phyloP scores from a whole-genome alignment of 2,113 vertebrate species.

The Raja brachyura region DNA sequence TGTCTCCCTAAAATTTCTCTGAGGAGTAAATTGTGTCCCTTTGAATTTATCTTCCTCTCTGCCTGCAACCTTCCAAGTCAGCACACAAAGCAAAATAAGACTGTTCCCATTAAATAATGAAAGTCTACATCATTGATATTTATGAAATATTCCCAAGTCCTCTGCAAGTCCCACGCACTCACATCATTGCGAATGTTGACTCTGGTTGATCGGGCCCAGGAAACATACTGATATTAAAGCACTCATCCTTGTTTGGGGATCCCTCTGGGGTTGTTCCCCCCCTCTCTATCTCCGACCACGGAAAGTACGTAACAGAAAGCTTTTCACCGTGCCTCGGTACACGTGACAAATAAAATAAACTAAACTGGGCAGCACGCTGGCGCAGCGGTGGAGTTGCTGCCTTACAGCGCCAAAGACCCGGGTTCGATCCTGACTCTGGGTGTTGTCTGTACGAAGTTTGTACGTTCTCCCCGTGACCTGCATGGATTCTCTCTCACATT shows the following conservation, averaged over 20 bases:
- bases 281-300: background rate
- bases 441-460: no score
- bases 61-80: background rate
- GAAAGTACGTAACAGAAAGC: no score
- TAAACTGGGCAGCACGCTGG: no score
- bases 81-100: background rate
- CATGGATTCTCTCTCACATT: no score
- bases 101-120: background rate
- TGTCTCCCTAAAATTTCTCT: background rate
- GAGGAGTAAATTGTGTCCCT: background rate
- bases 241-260: background rate
- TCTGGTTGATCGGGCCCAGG: background rate
- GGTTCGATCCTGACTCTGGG: no score
- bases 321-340: no score
- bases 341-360: no score
- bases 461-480: no score
- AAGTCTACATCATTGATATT: background rate
- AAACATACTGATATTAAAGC: background rate
- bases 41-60: background rate
- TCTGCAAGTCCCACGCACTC: background rate
- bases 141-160: background rate
- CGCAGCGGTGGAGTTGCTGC: no score
- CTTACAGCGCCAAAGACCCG: no score
- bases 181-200: background rate
- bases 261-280: background rate